phyloP scores from a whole-genome alignment of 2,113 vertebrate species.

The Haemorhous mexicanus region DNA sequence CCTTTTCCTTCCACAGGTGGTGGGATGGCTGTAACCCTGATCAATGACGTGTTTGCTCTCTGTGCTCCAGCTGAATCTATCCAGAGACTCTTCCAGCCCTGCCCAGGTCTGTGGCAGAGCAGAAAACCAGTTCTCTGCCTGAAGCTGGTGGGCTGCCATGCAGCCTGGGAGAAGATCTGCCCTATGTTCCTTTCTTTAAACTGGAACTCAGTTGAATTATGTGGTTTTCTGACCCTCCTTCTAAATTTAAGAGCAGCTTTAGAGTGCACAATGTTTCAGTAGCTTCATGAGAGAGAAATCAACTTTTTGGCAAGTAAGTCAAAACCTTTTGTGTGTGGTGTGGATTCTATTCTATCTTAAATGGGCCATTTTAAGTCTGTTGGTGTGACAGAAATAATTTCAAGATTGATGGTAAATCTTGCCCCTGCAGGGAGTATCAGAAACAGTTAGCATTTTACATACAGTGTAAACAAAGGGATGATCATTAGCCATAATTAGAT shows the following conservation, averaged over 20 bases:
- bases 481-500: conserved; percentile 51
- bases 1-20: not conserved
- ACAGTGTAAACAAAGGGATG: conserved; percentile 49
- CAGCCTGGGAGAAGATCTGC: not conserved
- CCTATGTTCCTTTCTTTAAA: not conserved
- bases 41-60: not conserved
- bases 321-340: not conserved
- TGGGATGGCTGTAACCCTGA: not conserved
- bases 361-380: not conserved
- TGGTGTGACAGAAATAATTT: not conserved
- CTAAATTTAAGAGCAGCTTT: not conserved
- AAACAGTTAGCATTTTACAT: conserved; percentile 21
- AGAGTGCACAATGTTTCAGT: not conserved
- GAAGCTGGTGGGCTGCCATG: not conserved
- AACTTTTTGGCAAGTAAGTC: not conserved
- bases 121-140: not conserved
- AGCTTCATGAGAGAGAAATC: not conserved
- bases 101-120: not conserved
- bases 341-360: not conserved
- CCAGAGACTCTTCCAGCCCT: not conserved
- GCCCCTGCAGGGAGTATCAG: conserved; percentile 21
- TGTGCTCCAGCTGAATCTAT: not conserved
- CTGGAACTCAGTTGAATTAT: not conserved
- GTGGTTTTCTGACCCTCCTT: not conserved
- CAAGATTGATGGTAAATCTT: not conserved